phyloP scores from a whole-genome alignment of 2,888 invertebrate species.

The Epinotia nisella region DNA sequence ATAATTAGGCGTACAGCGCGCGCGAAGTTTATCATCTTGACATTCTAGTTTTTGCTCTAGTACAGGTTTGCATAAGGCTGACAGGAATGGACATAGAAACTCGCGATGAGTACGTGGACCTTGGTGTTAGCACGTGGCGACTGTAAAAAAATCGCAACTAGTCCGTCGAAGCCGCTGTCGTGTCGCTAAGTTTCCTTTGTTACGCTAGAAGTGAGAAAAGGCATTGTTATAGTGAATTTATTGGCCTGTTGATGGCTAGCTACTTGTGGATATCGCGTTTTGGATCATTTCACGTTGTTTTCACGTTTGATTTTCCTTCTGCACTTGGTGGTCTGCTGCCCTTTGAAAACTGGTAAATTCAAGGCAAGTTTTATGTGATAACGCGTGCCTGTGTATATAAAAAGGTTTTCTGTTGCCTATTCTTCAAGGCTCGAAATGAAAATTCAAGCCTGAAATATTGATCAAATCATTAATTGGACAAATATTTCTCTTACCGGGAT shows the following conservation, averaged over 20 bases:
- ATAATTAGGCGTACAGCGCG: conserved; percentile 56
- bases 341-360: conserved; percentile 27
- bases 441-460: too few relatives aligned
- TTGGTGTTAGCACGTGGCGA: conserved; percentile 78
- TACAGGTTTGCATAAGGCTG: conserved; percentile 73
- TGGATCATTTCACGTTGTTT: conserved; percentile 50
- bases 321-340: conserved; percentile 29
- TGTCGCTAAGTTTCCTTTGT: conserved; percentile 79
- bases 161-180: conserved; percentile 70
- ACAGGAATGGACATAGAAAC: conserved; percentile 79
- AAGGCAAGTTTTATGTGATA: conserved; percentile 21
- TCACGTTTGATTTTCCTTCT: conserved; percentile 39
- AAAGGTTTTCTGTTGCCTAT: not conserved
- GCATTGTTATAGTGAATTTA: conserved; percentile 80
- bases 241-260: conserved; percentile 64
- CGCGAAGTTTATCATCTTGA: conserved; percentile 68
- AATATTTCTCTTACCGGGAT: too few relatives aligned
- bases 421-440: too few relatives aligned
- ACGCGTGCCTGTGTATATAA: not conserved
- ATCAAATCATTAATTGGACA: too few relatives aligned
- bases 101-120: conserved; percentile 80
- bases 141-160: conserved; percentile 80
- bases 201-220: conserved; percentile 69
- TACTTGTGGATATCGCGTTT: conserved; percentile 49
- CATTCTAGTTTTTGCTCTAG: conserved; percentile 71